phyloP scores from a whole-genome alignment of 2,113 vertebrate genomes.

The Gambusia holbrooki region DNA sequence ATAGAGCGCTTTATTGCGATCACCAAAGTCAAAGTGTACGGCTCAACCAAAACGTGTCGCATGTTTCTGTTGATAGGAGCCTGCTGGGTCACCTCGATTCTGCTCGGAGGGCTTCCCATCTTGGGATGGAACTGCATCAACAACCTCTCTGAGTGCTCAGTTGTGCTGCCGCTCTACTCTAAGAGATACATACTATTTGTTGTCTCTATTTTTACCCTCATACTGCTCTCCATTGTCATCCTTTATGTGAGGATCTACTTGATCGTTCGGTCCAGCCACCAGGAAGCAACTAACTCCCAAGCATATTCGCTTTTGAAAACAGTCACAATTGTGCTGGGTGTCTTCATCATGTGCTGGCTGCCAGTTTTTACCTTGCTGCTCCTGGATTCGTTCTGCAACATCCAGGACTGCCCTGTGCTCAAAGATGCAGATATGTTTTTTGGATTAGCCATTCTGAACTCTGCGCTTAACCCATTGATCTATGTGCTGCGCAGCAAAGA shows the following conservation, averaged over 20 bases:
- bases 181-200: conserved; percentile 91
- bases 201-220: conserved; percentile 89
- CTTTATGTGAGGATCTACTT: conserved; percentile 93
- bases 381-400: conserved; percentile 84
- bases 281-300: conserved; percentile 85
- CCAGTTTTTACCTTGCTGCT: conserved; percentile 92
- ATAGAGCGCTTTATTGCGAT: conserved; percentile 94
- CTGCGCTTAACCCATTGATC: conserved; percentile 92
- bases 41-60: conserved; percentile 87
- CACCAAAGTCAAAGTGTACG: conserved; percentile 90
- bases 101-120: conserved; percentile 90
- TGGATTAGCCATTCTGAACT: conserved; percentile 92
- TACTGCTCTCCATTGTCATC: conserved; percentile 88
- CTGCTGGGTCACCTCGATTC: conserved; percentile 90
- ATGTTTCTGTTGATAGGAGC: conserved; percentile 95
- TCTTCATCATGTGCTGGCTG: conserved; percentile 95
- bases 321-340: conserved; percentile 93
- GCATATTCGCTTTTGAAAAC: conserved; percentile 90
- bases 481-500: conserved; percentile 93
- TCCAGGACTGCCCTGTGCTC: conserved; percentile 82
- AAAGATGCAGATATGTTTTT: conserved; percentile 87
- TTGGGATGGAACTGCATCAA: conserved; percentile 96
- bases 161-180: conserved; percentile 92
- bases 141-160: conserved; percentile 84
- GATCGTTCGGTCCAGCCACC: conserved; percentile 91